These are phyloP conservation scores for Ictalurus furcatus DNA, from an alignment of 2,113 vertebrate species.

Conservation along the genomic window DNA sequence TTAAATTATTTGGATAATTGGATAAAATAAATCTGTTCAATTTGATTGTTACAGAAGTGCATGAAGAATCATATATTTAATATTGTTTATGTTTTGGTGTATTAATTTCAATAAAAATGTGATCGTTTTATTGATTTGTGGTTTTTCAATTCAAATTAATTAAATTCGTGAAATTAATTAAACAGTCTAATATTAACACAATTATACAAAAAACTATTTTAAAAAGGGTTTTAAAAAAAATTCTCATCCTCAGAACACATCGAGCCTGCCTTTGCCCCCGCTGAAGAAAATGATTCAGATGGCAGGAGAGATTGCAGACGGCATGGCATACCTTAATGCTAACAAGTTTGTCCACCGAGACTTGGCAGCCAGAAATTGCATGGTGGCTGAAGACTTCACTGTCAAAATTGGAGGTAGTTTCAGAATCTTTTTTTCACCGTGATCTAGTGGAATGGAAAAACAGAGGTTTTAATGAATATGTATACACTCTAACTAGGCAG, in stretches of 20 bases:
- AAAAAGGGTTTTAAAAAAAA: no score
- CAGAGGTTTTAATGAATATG: not conserved
- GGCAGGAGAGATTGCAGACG: slow-evolving; percentile 96
- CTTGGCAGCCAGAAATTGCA: slow-evolving; percentile 95
- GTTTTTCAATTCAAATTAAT: no score
- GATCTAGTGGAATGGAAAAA: not conserved
- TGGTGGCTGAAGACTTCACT: slow-evolving; percentile 96
- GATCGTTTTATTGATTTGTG: no score
- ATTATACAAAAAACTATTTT: no score
- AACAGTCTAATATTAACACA: no score
- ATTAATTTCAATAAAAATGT: no score
- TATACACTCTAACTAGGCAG: slow-evolving; percentile 16
- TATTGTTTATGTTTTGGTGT: no score
- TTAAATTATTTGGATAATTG: no score
- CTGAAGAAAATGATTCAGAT: slow-evolving; percentile 99
- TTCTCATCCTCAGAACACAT: slow-evolving; percentile 71
- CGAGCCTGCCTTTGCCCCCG: slow-evolving; percentile 82
- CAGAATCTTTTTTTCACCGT: not conserved
- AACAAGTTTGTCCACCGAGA: slow-evolving; percentile 99
- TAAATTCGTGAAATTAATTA: no score
- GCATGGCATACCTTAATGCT: slow-evolving; percentile 98
- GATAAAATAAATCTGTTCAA: no score
- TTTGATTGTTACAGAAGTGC: no score
- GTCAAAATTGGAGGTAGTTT: slow-evolving; percentile 94
- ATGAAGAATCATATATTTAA: no score